These are phyloP conservation scores for Ashinkailepas kermadecensis DNA, from an alignment of 2,888 invertebrate genomes.

Conservation along the genomic window DNA sequence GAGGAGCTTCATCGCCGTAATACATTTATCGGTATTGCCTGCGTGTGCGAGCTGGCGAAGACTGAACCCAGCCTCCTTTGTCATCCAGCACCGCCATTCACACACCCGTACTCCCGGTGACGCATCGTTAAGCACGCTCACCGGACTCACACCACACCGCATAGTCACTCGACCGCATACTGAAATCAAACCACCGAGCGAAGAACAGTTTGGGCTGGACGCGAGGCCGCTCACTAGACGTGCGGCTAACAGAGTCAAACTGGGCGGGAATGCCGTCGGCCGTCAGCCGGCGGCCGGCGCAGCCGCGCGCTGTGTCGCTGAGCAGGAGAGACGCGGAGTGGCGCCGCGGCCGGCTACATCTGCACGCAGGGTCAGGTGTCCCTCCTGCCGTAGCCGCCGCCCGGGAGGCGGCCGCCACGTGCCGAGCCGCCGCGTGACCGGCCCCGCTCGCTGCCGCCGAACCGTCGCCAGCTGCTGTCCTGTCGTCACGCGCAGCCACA, in stretches of 20 bases:
- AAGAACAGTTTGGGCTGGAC: too few species aligned
- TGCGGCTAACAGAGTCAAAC: too few species aligned
- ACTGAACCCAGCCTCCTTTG: neutral
- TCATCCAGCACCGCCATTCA: neutral
- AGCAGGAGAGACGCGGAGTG: neutral
- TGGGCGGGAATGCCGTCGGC: too few species aligned
- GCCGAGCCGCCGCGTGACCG: neutral
- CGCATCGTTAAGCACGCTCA: too few species aligned
- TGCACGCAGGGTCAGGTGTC: conserved; percentile 7
- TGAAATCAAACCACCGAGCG: too few species aligned
- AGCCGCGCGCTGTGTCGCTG: neutral
- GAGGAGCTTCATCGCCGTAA: neutral
- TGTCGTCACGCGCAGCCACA: neutral
- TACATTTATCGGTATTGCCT: neutral
- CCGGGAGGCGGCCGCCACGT: neutral
- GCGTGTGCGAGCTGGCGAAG: neutral
- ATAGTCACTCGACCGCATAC: too few species aligned
- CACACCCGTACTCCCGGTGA: too few species aligned
- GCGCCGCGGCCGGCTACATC: conserved; percentile 11
- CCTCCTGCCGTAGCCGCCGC: neutral
- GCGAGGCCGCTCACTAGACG: too few species aligned
- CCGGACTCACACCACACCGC: too few species aligned
- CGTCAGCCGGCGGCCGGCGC: too few species aligned
- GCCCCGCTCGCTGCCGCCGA: conserved; percentile 16
- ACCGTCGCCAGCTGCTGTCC: conserved; percentile 17